A percentile compares a stretch with the other conserved stretches of the same genome.
phyloP scores from a whole-genome alignment of 2,113 vertebrate genomes.

The Galbula dea region DNA sequence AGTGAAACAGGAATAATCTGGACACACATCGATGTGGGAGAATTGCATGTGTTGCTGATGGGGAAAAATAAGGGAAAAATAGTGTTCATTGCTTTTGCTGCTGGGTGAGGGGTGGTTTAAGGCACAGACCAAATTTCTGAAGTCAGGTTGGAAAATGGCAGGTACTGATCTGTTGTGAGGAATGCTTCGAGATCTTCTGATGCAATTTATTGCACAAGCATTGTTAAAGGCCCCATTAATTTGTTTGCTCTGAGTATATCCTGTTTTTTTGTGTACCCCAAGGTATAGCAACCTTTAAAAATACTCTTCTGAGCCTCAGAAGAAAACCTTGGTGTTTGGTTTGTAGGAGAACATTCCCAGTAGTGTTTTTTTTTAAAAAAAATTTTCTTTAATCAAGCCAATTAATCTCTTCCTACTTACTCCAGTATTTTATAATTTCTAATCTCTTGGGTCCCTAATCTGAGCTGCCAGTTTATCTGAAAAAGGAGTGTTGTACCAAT shows the following conservation, averaged over 20 bases:
- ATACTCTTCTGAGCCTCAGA: background rate
- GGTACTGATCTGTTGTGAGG: background rate
- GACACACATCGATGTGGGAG: background rate
- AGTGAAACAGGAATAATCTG: background rate
- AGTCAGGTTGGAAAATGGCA: background rate
- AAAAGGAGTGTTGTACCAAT: constrained; percentile 10
- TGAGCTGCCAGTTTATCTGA: constrained; percentile 44
- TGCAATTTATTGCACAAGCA: background rate
- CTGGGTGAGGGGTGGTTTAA: background rate
- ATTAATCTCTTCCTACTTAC: constrained; percentile 6
- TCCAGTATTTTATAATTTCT: background rate
- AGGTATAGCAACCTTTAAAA: constrained; percentile 1
- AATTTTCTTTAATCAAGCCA: background rate
- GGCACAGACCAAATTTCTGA: background rate
- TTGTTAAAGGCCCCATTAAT: background rate
- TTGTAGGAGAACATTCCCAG: background rate
- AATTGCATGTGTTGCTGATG: background rate
- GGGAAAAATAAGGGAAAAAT: too few relatives aligned
- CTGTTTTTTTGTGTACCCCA: background rate
- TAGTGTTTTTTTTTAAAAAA: background rate
- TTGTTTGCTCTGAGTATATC: constrained; percentile 7
- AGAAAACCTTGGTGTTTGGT: background rate
- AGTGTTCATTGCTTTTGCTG: background rate
- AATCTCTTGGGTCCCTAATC: background rate
- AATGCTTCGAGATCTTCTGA: background rate